Conservation (phyloP, 2,113 vertebrate species). For the Phasianus colchicus region DNA sequence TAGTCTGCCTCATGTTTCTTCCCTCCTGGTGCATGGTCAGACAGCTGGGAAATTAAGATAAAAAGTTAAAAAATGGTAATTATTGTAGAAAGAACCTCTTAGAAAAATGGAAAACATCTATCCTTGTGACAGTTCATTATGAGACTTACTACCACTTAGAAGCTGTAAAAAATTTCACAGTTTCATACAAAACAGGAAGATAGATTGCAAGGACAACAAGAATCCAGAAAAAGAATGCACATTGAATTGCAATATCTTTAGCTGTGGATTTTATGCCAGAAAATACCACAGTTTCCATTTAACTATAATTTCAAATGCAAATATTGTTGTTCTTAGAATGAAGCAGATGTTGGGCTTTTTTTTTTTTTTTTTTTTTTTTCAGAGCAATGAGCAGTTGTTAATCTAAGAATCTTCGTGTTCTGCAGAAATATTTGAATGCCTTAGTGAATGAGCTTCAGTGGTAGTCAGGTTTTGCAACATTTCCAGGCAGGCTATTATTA, state of each 20-base stretch:
- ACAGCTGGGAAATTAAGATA: not conserved
- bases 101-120: not conserved
- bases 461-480: not conserved
- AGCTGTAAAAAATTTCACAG: constrained; percentile 10
- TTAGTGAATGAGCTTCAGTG: constrained; percentile 14
- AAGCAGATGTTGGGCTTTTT: constrained; percentile 58
- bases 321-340: constrained; percentile 49
- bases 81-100: not conserved
- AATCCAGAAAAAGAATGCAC: constrained; percentile 43
- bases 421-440: constrained; percentile 29
- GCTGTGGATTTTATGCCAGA: constrained; percentile 20
- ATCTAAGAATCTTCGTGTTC: constrained; percentile 43
- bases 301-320: constrained; percentile 64
- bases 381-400: constrained; percentile 36
- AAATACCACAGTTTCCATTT: constrained; percentile 39
- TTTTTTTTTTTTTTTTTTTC: not conserved
- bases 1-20: not conserved
- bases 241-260: constrained; percentile 39
- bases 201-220: constrained; percentile 27
- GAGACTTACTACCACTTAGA: not conserved
- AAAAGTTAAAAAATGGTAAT: not conserved
- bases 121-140: not conserved
- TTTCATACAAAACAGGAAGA: not conserved
- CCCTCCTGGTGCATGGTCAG: not conserved
- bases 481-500: constrained; percentile 39